Percentiles rank a stretch among this genome's conserved stretches.
These are phyloP conservation scores for Procambarus clarkii DNA, from an alignment of 1,140 invertebrate species.

Conservation along the genomic window DNA sequence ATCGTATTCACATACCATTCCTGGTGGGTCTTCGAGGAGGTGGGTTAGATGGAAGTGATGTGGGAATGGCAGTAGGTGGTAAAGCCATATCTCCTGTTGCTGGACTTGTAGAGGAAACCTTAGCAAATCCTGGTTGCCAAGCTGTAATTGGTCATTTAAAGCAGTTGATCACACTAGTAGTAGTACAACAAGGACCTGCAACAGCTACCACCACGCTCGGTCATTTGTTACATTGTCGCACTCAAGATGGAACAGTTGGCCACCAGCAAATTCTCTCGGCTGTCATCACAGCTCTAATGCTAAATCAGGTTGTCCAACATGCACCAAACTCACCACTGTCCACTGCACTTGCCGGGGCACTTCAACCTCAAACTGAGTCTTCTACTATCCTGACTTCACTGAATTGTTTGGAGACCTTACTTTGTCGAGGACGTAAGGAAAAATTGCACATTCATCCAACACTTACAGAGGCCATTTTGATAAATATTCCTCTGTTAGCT, in stretches of 20 bases:
- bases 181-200: conserved; percentile 59
- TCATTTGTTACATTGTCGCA: conserved; percentile 46
- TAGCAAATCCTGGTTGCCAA: conserved; percentile 21
- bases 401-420: conserved; percentile 41
- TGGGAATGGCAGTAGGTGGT: conserved; percentile 54
- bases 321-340: conserved; percentile 36
- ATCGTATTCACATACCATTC: conserved; percentile 60
- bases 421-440: conserved; percentile 39
- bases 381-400: conserved; percentile 29
- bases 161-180: conserved; percentile 55
- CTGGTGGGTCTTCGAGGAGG: conserved; percentile 53
- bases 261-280: conserved; percentile 50
- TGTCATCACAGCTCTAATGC: conserved; percentile 54
- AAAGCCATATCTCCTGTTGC: conserved; percentile 53
- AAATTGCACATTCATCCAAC: conserved; percentile 52
- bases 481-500: conserved; percentile 54
- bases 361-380: conserved; percentile 40
- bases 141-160: conserved; percentile 50
- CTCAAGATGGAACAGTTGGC: conserved; percentile 24
- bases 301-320: conserved; percentile 25
- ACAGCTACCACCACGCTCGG: conserved; percentile 56
- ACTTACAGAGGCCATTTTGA: conserved; percentile 64
- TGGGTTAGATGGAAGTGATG: conserved; percentile 59
- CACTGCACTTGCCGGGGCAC: conserved; percentile 45
- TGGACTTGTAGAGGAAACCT: conserved; percentile 49